Conservation (phyloP, 2,888 invertebrate genomes). For the Metellina segmentata region DNA sequence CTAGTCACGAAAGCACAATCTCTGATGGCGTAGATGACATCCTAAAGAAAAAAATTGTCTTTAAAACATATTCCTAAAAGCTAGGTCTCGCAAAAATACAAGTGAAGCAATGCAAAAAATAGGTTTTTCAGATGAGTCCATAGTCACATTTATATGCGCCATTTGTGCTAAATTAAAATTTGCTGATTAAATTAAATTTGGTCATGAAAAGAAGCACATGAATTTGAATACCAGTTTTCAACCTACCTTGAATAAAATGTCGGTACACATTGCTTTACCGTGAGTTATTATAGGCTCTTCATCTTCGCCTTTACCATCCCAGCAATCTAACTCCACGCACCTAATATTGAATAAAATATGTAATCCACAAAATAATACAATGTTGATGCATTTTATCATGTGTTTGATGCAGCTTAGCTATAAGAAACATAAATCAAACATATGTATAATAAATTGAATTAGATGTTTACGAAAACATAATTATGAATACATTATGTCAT, state of each 20-base stretch:
- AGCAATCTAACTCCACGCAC: slow-evolving; percentile 98
- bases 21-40: slow-evolving; percentile 97
- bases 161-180: too few species aligned
- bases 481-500: too few species aligned
- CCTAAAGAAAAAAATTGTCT: slow-evolving; percentile 81
- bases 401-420: too few species aligned
- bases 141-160: too few species aligned
- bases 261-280: slow-evolving; percentile 99
- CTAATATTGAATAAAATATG: slow-evolving; percentile 82
- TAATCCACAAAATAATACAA: neutral
- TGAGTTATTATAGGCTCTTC: slow-evolving; percentile 99
- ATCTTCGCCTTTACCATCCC: slow-evolving; percentile 98
- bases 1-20: slow-evolving; percentile 99
- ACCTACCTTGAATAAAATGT: slow-evolving; percentile 94
- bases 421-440: too few species aligned
- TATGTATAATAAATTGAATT: too few species aligned
- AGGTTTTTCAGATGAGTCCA: neutral
- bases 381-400: too few species aligned
- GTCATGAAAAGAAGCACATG: too few species aligned
- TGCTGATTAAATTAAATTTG: too few species aligned
- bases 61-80: neutral
- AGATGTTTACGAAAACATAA: too few species aligned
- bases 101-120: neutral
- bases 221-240: neutral
- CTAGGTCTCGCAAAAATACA: neutral